These are phyloP conservation scores for Camelus bactrianus DNA, from an alignment of 2,113 vertebrate species.

Conservation along the genomic window DNA sequence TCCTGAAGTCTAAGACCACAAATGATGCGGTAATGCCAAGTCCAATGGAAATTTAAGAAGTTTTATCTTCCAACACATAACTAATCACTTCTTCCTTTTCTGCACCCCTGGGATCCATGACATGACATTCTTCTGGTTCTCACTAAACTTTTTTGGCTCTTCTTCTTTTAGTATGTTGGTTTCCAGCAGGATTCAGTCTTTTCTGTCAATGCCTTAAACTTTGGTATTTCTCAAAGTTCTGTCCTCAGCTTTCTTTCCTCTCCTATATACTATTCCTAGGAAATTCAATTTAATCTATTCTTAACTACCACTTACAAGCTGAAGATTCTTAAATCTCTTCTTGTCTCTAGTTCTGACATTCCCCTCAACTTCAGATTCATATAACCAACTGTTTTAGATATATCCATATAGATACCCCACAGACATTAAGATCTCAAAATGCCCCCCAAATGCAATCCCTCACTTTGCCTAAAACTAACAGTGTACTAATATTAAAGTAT, in stretches of 20 bases:
- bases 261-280: neutral
- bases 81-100: neutral
- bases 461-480: neutral
- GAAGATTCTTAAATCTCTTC: conserved; percentile 42
- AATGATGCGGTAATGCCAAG: neutral
- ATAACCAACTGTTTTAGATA: neutral
- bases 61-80: neutral
- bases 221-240: neutral
- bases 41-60: neutral
- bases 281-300: conserved; percentile 13
- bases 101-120: neutral
- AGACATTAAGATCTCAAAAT: conserved; percentile 17
- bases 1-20: neutral
- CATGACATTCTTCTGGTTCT: neutral
- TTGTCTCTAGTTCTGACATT: neutral
- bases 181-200: neutral
- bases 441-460: neutral
- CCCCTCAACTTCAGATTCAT: neutral
- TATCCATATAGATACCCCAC: neutral
- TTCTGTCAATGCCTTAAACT: neutral
- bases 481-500: neutral
- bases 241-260: neutral
- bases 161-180: neutral
- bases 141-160: neutral
- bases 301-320: neutral